Base-by-base conservation (phyloP, 1,140 invertebrate species). In the Archegozetes longisetosus region DNA sequence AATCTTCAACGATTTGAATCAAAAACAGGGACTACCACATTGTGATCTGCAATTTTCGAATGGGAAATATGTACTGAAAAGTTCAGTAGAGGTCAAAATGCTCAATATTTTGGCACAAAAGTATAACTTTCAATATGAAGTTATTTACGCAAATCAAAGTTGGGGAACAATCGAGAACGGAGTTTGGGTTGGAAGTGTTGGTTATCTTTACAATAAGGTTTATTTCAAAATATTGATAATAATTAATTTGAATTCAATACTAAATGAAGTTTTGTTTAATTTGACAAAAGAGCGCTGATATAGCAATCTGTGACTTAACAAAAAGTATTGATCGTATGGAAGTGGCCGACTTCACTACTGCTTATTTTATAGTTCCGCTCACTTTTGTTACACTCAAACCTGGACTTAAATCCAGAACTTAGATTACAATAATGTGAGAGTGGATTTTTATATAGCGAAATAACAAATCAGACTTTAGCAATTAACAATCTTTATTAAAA, bases 191-290 rank as follows among this genome's bases (percentile, higher is more conserved):
- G 53, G 53, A 25, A 55, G 9, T 26, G 25, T 55, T 46, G 53
- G 53, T 23, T 55, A 55, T 46, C 20, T 55, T 6, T 20, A 22
- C 25, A 55, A 55, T 46, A 55, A 55, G 20, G 53, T 55, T n/a
- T n/a, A 40, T 40, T 40, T 40, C 6, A 9, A 40, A 40, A 6
- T 40, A 40, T 9, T 40, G 17, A 40, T 40, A 40, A 40, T 40
- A 40, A 40, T 28, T 52, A 23, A 52, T 28, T 40, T 40, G 17
- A 9, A 40, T 9, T 40, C 6, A 40, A 40, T 9, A 40, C 32
- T 40, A 40, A 40, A 9, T 40, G 6, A 9, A 40, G 17, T 40
- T 9, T 40, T 40, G 6, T 40, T 40, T 40, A 40, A 40, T 40
- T 40, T 40, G n/a, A n/a, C n/a, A 14, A 25, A 25, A 52, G 50